phyloP scores from a whole-genome alignment of 2,113 vertebrate genomes.

The Centropus unirufus region DNA sequence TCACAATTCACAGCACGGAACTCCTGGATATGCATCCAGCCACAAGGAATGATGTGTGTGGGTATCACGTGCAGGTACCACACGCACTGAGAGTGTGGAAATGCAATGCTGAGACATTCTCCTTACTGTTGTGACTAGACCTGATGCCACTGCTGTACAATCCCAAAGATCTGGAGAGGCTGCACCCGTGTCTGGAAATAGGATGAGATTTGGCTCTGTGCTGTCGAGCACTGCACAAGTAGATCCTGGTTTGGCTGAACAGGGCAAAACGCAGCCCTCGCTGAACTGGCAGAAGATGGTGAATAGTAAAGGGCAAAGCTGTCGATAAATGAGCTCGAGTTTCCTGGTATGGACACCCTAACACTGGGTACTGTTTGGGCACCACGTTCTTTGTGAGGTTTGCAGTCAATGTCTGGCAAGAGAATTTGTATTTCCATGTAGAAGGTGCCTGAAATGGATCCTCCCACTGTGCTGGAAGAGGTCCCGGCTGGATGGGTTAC shows the following conservation, averaged over 20 bases:
- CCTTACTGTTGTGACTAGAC: conserved; percentile 37
- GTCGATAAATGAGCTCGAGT: neutral
- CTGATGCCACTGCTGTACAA: neutral
- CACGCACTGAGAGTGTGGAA: rapidly evolving
- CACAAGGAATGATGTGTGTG: neutral
- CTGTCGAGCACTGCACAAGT: neutral
- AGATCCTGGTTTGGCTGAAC: neutral
- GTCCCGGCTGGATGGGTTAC: neutral
- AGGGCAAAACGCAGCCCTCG: neutral
- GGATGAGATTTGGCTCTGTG: neutral
- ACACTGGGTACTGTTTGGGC: neutral
- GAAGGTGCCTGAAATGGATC: neutral
- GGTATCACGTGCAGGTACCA: neutral
- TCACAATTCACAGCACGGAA: neutral
- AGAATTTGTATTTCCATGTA: neutral
- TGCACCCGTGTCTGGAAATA: neutral
- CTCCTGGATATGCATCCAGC: neutral
- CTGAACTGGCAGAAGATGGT: neutral
- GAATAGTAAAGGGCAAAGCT: conserved; percentile 10
- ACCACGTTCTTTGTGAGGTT: neutral
- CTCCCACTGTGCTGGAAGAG: neutral
- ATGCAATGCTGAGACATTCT: neutral
- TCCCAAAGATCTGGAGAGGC: neutral
- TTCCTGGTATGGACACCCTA: neutral
- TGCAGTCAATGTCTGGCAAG: neutral